Evolutionary conservation across 92 coral and sea anemone genomes (phyloP), one percentile per base, ranked within the genome.

Genomic region (Palythoa grandiflora): DNA sequence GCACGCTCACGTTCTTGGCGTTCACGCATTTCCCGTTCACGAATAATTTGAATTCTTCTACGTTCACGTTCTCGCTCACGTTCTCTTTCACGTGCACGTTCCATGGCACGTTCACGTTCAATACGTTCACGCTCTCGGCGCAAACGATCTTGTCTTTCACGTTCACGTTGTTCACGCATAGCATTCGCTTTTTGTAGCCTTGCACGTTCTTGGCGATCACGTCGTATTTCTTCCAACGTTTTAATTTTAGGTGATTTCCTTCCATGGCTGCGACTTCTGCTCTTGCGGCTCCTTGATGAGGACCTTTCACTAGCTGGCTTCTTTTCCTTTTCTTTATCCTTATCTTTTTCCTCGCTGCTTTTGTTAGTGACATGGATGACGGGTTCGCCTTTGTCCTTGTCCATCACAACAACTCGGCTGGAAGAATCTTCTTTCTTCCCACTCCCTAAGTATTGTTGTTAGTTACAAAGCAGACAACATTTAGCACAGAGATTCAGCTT

Each of bases 61-160:
- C 99, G 92, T 84, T 97, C 99, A 16, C 98, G 95, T 88, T 97
- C 99, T 65, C 96, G 91, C 36, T 95, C 97, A 36, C 98, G 94
- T 72, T 93, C 94, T 60, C 99, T 89, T 68, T 93, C 99, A 53
- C 99, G 99, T 73, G 93, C 97, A 38, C 98, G 93, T 77, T 89
- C 98, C 70, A 93, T 88, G 47, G 91, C 96, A 73, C 93, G 92
- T 88, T 97, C 99, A 52, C 97, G 99, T 38, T 93, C 96, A 76
- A 97, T 89, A 50, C 99, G 96, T 48, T 95, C 98, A n/a, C 98
- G 96, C 88, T 97, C 99, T 10, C 99, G 94, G 47, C 94, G 94
- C 36, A 97, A 74, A 86, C 99, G 92, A 36, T 92, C 95, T 21
- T 94, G 94, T 66, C 99, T 90, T 84, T 97, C 99, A 2, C 95